These are phyloP conservation scores for human DNA, from an alignment of 2,113 vertebrate species.

Conservation along the genomic window GRCh38 chr15:54508501-54509000, in stretches of 20 bases:
- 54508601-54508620: background rate
- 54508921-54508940: accelerated
- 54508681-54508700: background rate
- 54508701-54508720: background rate
- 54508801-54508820: background rate
- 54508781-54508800: background rate
- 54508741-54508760: background rate
- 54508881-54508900: background rate
- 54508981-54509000: no score
- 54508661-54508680: background rate
- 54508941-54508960: no score
- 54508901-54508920: no score
- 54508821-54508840: background rate
- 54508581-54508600: background rate
- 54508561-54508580: background rate
- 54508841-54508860: background rate
- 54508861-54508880: background rate
- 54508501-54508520: constrained; percentile 3
- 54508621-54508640: background rate
- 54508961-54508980: no score
- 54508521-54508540: background rate
- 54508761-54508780: background rate
- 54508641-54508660: background rate
- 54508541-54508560: background rate
- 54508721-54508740: background rate